These are phyloP conservation scores for Rhadina sibilatrix DNA, from an alignment of 2,113 vertebrate species.

Conservation along the genomic window DNA sequence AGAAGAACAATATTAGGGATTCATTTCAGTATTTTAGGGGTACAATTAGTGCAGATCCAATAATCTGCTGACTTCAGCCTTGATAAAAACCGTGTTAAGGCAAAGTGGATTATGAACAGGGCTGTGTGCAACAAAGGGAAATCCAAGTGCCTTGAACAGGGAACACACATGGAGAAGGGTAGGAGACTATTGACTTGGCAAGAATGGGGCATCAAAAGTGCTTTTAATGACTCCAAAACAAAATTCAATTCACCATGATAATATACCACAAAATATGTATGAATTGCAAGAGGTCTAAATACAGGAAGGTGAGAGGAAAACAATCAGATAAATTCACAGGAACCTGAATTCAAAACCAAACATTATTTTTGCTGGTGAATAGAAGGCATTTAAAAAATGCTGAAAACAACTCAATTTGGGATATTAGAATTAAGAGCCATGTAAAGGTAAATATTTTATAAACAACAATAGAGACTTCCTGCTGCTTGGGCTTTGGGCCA, in stretches of 20 bases:
- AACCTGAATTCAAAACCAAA: neutral
- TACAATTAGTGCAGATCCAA: neutral
- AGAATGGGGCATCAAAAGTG: neutral
- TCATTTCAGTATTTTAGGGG: neutral
- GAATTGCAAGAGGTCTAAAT: neutral
- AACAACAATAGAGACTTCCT: neutral
- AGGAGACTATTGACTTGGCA: neutral
- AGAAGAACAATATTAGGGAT: neutral
- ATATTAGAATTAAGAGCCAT: neutral
- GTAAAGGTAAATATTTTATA: neutral
- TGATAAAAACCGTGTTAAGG: neutral
- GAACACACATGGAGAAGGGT: neutral
- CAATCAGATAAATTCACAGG: neutral
- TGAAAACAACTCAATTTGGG: neutral
- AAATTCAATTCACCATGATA: rapidly evolving
- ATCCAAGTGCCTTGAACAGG: neutral
- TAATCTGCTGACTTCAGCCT: neutral
- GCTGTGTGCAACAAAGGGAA: neutral
- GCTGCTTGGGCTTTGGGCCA: neutral
- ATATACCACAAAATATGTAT: neutral
- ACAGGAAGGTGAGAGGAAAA: neutral
- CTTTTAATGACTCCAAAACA: neutral
- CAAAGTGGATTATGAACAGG: neutral
- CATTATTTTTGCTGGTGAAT: neutral
- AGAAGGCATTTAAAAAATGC: neutral